Evolutionary conservation across 2,888 invertebrate species (phyloP), one percentile per base, ranked within the genome.

Genomic region (Amblyteles armatorius): DNA sequence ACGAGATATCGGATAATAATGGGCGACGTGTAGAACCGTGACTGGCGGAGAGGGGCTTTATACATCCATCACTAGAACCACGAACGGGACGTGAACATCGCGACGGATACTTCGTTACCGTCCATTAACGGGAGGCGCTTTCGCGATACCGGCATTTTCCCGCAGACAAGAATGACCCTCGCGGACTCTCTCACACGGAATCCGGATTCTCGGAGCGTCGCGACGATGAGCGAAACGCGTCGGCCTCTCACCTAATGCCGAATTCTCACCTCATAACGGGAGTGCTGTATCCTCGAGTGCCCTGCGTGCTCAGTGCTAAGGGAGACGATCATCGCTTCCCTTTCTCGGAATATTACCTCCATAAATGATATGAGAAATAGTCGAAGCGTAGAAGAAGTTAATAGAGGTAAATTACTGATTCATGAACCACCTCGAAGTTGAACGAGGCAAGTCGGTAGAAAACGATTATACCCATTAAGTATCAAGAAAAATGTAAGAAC

Each of bases 1-100:
- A 82, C 78, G 82, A 74, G 84, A 82, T 82, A 82, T 79, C 82
- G 79, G 82, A 74, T 74, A 74, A 84, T 82, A 79, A 69, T 65
- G 79, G 55, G 26, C 74, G 71, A 50, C 71, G 65, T 65, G 63
- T 74, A 71, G 48, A 55, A 55, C 52, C 60, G 48, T 55, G 57
- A 57, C 55, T 26, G 55, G 29, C 48, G 13, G 55, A 40, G n/a
- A 44, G 26, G 7, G 69, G 29, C 33, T 83, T 71, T 57, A 44
- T 57, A n/a, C 4, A 40, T 44, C 40, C 22, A 52, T 55, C 68
- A 65, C 33, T 29, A 7, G 79, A 71, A 57, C 36, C 36, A 74
- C 40, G 73, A 80, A 67, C 48, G 69, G 55, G 65, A 76, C 68
- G 50, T 26, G 55, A 72, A 63, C 36, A 63, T 84, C 80, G 26